Percentiles rank a stretch among this genome's conserved stretches.
These are phyloP conservation scores for Drosophila baimaii DNA, from an alignment of 1,140 invertebrate genomes.

Conservation along the genomic window DNA sequence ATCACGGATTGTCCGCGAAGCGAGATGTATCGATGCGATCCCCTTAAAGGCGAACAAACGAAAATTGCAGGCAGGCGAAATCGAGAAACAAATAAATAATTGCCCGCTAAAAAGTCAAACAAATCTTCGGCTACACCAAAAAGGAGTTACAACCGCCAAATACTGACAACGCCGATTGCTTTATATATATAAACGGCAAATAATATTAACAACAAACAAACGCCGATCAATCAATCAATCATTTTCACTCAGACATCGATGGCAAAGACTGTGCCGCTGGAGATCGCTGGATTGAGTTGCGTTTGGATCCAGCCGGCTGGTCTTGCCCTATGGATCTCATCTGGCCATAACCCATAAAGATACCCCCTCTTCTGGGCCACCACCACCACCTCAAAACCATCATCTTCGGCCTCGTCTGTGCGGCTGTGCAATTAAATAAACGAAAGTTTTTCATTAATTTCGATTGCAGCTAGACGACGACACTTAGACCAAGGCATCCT, in stretches of 20 bases:
- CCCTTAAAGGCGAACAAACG: conserved; percentile 66
- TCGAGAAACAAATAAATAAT: conserved; percentile 74
- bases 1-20: conserved; percentile 37
- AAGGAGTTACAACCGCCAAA: conserved; percentile 73
- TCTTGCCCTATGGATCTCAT: conserved; percentile 78
- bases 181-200: conserved; percentile 41
- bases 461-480: conserved; percentile 73
- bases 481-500: conserved; percentile 54
- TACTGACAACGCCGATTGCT: conserved; percentile 38
- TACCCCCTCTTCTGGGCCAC: conserved; percentile 48
- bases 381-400: not conserved
- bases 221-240: conserved; percentile 78
- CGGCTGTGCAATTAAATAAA: conserved; percentile 79
- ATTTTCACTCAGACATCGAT: conserved; percentile 76
- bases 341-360: conserved; percentile 76
- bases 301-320: conserved; percentile 43
- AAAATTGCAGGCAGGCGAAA: conserved; percentile 79
- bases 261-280: conserved; percentile 16
- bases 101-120: conserved; percentile 68
- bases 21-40: conserved; percentile 24
- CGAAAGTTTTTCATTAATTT: conserved; percentile 82
- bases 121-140: conserved; percentile 72
- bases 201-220: conserved; percentile 45
- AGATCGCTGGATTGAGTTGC: conserved; percentile 32
- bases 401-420: conserved; percentile 41